phyloP scores from a whole-genome alignment of 2,113 vertebrate genomes.

The Chiloscyllium plagiosum region DNA sequence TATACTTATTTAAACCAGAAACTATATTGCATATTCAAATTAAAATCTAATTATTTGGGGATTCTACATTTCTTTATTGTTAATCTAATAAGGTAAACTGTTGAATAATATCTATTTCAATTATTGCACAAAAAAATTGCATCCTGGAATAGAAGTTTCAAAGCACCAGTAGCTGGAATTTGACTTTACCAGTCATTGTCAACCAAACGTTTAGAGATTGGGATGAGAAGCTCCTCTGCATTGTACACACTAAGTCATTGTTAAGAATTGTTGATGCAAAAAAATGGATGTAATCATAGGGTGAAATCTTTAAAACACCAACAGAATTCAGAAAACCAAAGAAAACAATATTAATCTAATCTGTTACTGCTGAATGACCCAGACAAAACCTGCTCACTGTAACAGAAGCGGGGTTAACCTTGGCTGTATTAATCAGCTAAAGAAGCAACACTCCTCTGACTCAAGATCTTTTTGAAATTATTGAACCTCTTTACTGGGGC shows the following conservation, averaged over 20 bases:
- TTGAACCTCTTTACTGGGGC: not conserved
- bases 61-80: conserved; percentile 3
- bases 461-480: not conserved
- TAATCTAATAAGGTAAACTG: not conserved
- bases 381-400: not conserved
- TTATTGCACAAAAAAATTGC: not conserved
- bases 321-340: not conserved
- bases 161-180: not conserved
- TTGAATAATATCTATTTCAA: conserved; percentile 21
- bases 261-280: not conserved
- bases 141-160: not conserved
- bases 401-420: not conserved
- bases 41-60: not conserved
- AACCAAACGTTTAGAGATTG: not conserved
- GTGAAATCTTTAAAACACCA: not conserved
- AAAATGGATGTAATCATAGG: not conserved
- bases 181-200: conserved; percentile 6
- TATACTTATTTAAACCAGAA: not conserved
- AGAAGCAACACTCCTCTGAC: not conserved
- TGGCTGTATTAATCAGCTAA: not conserved
- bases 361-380: not conserved
- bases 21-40: not conserved
- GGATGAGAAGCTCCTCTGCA: not conserved
- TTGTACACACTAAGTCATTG: not conserved
- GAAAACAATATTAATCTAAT: not conserved